phyloP scores from a whole-genome alignment of 2,888 invertebrate species.

The Chydorus sphaericus region DNA sequence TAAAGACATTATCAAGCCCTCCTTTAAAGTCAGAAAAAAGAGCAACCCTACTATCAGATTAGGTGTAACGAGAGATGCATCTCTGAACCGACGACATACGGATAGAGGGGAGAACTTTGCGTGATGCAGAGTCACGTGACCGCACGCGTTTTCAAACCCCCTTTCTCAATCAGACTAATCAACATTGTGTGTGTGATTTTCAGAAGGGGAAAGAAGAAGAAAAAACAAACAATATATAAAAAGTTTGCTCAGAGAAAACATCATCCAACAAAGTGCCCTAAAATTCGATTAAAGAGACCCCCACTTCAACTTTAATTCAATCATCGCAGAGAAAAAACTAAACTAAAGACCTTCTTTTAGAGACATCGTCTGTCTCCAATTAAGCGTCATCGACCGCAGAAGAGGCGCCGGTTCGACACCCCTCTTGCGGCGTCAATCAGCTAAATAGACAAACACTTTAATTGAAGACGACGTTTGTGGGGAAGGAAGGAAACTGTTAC shows the following conservation, averaged over 20 bases:
- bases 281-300: not conserved
- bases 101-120: not conserved
- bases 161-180: not conserved
- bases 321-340: not conserved
- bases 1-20: slow-evolving; percentile 3
- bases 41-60: not conserved
- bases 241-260: not conserved
- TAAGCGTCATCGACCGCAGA: slow-evolving; percentile 3
- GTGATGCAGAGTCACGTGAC: slow-evolving; percentile 1
- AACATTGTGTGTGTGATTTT: not conserved
- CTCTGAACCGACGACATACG: slow-evolving; percentile 7
- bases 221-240: not conserved
- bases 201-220: not conserved
- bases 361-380: not conserved
- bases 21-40: not conserved
- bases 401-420: not conserved
- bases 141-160: not conserved
- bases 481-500: not conserved
- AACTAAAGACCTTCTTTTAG: too few species aligned
- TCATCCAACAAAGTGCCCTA: not conserved
- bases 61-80: slow-evolving; percentile 2
- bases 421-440: not conserved
- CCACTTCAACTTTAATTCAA: not conserved
- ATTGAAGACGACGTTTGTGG: not conserved
- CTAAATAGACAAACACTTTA: slow-evolving; percentile 2